Evolutionary conservation across 2,888 invertebrate species (phyloP).

Genomic region (Melitaea athalia): DNA sequence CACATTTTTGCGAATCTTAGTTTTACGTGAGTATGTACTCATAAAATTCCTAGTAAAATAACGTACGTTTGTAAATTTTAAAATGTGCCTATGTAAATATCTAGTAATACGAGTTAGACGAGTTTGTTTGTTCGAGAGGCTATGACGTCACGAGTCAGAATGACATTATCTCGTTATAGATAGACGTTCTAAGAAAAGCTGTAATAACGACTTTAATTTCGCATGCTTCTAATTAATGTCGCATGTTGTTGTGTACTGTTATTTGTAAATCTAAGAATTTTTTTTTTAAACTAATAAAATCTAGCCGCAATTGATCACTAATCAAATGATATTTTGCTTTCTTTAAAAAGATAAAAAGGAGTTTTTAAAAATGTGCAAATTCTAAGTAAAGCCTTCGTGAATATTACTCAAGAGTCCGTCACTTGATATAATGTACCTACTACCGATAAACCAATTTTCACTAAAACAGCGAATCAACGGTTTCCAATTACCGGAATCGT

Average conservation of each 20-base stretch:
- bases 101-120: slow-evolving; percentile 25
- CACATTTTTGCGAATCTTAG: background rate
- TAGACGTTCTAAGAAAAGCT: slow-evolving; percentile 27
- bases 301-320: too few species aligned
- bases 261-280: too few species aligned
- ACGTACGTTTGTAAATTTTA: background rate
- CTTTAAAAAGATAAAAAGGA: too few species aligned
- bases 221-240: slow-evolving; percentile 3
- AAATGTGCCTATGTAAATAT: slow-evolving; percentile 5
- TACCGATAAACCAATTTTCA: slow-evolving; percentile 4
- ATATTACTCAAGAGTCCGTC: background rate
- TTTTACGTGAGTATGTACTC: background rate
- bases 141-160: slow-evolving; percentile 22
- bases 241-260: too few species aligned
- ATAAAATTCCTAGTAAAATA: slow-evolving; percentile 1
- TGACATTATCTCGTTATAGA: slow-evolving; percentile 28
- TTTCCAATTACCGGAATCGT: slow-evolving; percentile 13
- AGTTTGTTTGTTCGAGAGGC: slow-evolving; percentile 22
- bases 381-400: background rate
- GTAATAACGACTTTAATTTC: slow-evolving; percentile 9
- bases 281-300: too few species aligned
- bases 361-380: too few species aligned
- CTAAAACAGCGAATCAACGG: slow-evolving; percentile 3
- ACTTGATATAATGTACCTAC: background rate
- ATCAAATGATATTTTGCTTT: too few species aligned